phyloP scores from a whole-genome alignment of 1,140 invertebrate species.

The Zaprionus gabonicus region DNA sequence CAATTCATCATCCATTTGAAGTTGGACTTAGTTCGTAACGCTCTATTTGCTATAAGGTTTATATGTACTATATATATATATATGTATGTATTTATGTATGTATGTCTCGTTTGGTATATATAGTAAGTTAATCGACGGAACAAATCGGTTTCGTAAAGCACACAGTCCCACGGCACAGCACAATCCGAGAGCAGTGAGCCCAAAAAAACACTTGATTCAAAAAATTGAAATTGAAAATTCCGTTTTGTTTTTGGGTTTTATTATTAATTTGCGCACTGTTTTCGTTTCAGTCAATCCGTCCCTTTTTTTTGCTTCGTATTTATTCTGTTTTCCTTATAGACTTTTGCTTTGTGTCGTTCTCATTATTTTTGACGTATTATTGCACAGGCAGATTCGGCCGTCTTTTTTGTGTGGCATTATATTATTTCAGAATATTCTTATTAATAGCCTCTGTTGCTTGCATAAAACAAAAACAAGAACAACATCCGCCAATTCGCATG shows the following conservation, averaged over 20 bases:
- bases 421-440: conserved; percentile 59
- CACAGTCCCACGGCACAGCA: conserved; percentile 14
- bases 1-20: conserved; percentile 93
- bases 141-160: conserved; percentile 9
- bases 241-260: conserved; percentile 16
- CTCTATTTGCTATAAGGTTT: conserved; percentile 3
- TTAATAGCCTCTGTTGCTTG: conserved; percentile 56
- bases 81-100: background rate
- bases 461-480: conserved; percentile 50
- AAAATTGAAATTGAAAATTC: conserved; percentile 32
- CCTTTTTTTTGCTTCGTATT: conserved; percentile 23
- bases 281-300: conserved; percentile 20
- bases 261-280: conserved; percentile 35
- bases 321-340: conserved; percentile 27
- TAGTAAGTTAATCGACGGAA: background rate
- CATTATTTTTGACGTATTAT: conserved; percentile 51
- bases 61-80: background rate
- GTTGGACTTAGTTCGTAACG: conserved; percentile 5
- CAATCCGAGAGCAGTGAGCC: background rate
- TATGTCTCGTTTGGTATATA: background rate
- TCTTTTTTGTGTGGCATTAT: conserved; percentile 44
- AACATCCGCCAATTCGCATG: conserved; percentile 36
- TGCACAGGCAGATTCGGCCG: conserved; percentile 44
- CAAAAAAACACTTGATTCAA: conserved; percentile 25
- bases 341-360: conserved; percentile 36